Percentiles rank a stretch among this genome's conserved stretches.
Conservation (phyloP, 2,888 invertebrate genomes). For the Callosobruchus maculatus region DNA sequence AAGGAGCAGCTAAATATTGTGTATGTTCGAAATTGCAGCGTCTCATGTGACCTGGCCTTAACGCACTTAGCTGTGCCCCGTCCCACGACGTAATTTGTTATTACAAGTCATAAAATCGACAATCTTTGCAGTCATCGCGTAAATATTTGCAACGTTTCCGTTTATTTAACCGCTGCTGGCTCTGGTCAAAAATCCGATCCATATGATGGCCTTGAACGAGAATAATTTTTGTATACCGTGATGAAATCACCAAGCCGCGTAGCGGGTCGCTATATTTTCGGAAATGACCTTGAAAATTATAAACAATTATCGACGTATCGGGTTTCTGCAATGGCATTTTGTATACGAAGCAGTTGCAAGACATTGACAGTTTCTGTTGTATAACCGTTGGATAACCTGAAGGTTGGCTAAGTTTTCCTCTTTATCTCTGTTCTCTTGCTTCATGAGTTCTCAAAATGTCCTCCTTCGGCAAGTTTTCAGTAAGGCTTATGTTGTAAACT, state of each 20-base stretch:
- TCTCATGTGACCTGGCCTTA: neutral
- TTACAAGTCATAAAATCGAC: neutral
- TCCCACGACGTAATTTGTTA: neutral
- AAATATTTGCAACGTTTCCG: neutral
- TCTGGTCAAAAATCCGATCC: neutral
- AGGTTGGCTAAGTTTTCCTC: too few species aligned
- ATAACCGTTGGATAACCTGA: too few species aligned
- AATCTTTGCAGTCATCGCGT: neutral
- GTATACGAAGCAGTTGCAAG: neutral
- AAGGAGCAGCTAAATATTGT: neutral
- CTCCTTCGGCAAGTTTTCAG: too few species aligned
- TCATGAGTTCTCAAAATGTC: too few species aligned
- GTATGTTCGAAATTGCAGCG: neutral
- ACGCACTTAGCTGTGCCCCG: neutral
- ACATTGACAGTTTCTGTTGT: too few species aligned
- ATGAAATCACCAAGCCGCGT: neutral
- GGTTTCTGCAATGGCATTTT: neutral
- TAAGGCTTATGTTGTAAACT: too few species aligned
- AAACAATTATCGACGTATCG: neutral
- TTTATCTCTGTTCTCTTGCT: too few species aligned
- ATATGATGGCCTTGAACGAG: neutral
- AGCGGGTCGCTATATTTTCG: neutral
- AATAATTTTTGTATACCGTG: neutral
- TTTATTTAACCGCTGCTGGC: neutral
- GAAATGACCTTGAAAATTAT: neutral